These are phyloP conservation scores for Psettodes erumei DNA, from an alignment of 2,113 vertebrate species.

Conservation along the genomic window DNA sequence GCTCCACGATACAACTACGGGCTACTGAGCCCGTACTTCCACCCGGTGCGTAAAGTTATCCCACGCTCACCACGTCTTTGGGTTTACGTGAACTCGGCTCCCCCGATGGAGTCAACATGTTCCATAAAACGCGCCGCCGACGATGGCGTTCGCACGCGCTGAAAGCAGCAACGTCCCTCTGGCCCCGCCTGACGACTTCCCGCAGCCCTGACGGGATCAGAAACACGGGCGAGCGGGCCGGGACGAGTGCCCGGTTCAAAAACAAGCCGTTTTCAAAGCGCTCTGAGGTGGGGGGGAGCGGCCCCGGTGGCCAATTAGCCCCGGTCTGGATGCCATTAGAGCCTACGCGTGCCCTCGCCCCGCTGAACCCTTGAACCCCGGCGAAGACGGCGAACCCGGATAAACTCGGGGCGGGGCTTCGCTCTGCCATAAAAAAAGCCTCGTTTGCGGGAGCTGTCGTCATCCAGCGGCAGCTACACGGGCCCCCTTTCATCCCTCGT, in stretches of 20 bases:
- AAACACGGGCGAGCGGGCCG: neutral
- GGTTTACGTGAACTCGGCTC: slow-evolving; percentile 21
- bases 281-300: slow-evolving; percentile 28
- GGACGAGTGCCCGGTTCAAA: slow-evolving; percentile 56
- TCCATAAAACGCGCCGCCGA: no score
- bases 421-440: slow-evolving; percentile 55
- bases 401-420: slow-evolving; percentile 45
- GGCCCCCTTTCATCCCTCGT: slow-evolving; percentile 46
- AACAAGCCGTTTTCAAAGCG: slow-evolving; percentile 44
- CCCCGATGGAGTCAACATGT: slow-evolving; percentile 56
- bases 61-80: no score
- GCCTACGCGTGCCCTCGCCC: slow-evolving; percentile 29
- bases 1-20: no score
- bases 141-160: no score
- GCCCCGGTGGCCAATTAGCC: slow-evolving; percentile 57
- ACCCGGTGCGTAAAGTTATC: neutral
- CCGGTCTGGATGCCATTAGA: slow-evolving; percentile 52
- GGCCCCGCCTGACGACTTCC: slow-evolving; percentile 34
- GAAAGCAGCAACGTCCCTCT: slow-evolving; percentile 22
- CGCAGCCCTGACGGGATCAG: slow-evolving; percentile 24
- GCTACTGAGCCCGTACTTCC: neutral
- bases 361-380: slow-evolving; percentile 44
- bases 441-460: slow-evolving; percentile 60
- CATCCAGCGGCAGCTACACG: slow-evolving; percentile 31
- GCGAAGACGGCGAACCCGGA: slow-evolving; percentile 44